These are phyloP conservation scores for Mayetiola destructor DNA, from an alignment of 2,888 invertebrate species.

Conservation along the genomic window DNA sequence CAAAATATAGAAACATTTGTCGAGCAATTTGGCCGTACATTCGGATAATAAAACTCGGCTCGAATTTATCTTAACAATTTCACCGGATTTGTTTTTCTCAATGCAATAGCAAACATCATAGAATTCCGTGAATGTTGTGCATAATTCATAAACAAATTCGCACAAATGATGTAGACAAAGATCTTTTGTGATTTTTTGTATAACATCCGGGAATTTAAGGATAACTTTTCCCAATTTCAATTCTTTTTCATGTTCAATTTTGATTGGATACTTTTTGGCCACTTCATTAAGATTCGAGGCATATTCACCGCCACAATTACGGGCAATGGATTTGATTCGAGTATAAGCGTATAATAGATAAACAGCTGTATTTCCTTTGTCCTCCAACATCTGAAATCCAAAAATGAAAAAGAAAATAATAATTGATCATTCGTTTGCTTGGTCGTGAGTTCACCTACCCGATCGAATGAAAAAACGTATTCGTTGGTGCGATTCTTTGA, in stretches of 20 bases:
- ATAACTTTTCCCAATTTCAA: constrained; percentile 84
- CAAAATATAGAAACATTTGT: constrained; percentile 74
- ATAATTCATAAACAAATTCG: constrained; percentile 88
- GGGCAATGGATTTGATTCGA: constrained; percentile 79
- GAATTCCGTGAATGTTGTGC: constrained; percentile 89
- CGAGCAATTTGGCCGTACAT: constrained; percentile 77
- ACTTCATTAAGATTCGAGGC: constrained; percentile 51
- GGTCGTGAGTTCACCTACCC: constrained; percentile 28
- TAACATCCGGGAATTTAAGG: constrained; percentile 72
- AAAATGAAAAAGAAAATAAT: background rate
- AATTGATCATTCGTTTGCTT: no score
- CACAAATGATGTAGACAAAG: constrained; percentile 76
- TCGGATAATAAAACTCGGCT: constrained; percentile 83
- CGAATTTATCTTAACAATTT: constrained; percentile 67
- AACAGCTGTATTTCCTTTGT: constrained; percentile 96
- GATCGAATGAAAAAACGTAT: constrained; percentile 96
- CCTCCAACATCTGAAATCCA: constrained; percentile 72
- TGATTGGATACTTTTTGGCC: constrained; percentile 43
- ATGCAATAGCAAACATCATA: constrained; percentile 97
- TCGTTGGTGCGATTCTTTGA: constrained; percentile 86
- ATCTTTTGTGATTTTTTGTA: constrained; percentile 68
- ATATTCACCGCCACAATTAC: constrained; percentile 39
- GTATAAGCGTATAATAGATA: constrained; percentile 91
- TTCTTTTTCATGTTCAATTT: constrained; percentile 79
- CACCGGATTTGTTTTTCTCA: constrained; percentile 73